A percentile compares a stretch with the other conserved stretches of the same genome.
phyloP scores from a whole-genome alignment of 2,797 vertebrate species.

The Psittacula echo region DNA sequence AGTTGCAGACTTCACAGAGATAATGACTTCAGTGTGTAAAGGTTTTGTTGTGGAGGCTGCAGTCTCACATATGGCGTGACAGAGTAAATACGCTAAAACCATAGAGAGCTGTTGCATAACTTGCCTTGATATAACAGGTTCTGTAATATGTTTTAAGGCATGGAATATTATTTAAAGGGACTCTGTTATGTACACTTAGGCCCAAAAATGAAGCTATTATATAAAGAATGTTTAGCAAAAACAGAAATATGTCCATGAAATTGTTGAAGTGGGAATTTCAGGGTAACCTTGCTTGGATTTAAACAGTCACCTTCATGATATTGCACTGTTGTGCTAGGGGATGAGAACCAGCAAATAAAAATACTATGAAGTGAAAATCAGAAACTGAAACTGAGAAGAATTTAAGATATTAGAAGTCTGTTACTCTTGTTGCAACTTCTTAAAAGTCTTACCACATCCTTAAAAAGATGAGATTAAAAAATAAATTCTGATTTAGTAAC shows the following conservation, averaged over 20 bases:
- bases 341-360: slow-evolving; percentile 59
- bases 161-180: slow-evolving; percentile 66
- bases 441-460: background rate
- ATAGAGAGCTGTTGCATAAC: slow-evolving; percentile 8
- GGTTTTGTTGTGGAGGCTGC: slow-evolving; percentile 54
- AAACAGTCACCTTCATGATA: slow-evolving; percentile 31
- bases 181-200: slow-evolving; percentile 48
- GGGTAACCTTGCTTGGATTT: slow-evolving; percentile 57
- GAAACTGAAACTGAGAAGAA: slow-evolving; percentile 34
- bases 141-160: slow-evolving; percentile 59
- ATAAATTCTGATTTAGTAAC: background rate
- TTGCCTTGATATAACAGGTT: slow-evolving; percentile 57
- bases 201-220: slow-evolving; percentile 63
- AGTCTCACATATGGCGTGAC: slow-evolving; percentile 48
- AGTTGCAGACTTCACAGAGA: slow-evolving; percentile 58
- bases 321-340: slow-evolving; percentile 40
- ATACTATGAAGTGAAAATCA: slow-evolving; percentile 23
- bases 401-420: slow-evolving; percentile 5
- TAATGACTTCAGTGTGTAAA: slow-evolving; percentile 69
- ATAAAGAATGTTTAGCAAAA: slow-evolving; percentile 63
- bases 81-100: slow-evolving; percentile 56
- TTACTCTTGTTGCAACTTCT: slow-evolving; percentile 3
- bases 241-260: slow-evolving; percentile 61
- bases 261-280: slow-evolving; percentile 66
- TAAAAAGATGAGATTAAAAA: slow-evolving; percentile 10